phyloP scores from a whole-genome alignment of 2,797 vertebrate genomes.

The Tenualosa thibaudeaui region DNA sequence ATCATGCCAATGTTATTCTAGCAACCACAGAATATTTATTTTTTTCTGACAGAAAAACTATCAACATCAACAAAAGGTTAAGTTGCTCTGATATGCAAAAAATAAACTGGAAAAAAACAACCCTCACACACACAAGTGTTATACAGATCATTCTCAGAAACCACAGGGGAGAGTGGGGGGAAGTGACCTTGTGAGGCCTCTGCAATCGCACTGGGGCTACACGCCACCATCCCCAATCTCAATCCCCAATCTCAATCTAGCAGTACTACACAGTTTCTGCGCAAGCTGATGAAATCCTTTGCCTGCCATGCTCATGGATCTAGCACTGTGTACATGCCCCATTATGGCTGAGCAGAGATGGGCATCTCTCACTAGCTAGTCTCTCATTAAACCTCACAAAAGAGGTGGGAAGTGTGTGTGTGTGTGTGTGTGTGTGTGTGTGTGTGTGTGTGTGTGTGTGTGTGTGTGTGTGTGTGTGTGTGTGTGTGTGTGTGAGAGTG shows the following conservation, averaged over 20 bases:
- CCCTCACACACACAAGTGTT: background rate
- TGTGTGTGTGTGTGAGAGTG: background rate
- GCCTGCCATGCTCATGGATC: background rate
- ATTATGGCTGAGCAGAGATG: background rate
- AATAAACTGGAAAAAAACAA: background rate
- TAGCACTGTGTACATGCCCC: background rate
- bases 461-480: constrained; percentile 19
- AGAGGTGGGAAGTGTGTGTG: background rate
- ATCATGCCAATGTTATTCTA: too few species aligned
- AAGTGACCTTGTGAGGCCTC: background rate
- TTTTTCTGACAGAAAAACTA: background rate
- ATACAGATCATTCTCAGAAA: background rate
- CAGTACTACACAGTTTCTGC: background rate
- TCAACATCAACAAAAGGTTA: background rate
- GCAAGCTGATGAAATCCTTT: background rate
- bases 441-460: constrained; percentile 22
- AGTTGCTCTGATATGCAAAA: background rate
- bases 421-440: constrained; percentile 5
- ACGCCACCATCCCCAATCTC: background rate
- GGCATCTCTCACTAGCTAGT: background rate
- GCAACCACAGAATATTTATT: background rate
- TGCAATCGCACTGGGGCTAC: background rate
- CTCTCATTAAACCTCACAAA: background rate
- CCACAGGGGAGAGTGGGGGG: background rate
- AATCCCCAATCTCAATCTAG: background rate